phyloP scores from a whole-genome alignment of 2,113 vertebrate genomes.

The Gambusia holbrooki region DNA sequence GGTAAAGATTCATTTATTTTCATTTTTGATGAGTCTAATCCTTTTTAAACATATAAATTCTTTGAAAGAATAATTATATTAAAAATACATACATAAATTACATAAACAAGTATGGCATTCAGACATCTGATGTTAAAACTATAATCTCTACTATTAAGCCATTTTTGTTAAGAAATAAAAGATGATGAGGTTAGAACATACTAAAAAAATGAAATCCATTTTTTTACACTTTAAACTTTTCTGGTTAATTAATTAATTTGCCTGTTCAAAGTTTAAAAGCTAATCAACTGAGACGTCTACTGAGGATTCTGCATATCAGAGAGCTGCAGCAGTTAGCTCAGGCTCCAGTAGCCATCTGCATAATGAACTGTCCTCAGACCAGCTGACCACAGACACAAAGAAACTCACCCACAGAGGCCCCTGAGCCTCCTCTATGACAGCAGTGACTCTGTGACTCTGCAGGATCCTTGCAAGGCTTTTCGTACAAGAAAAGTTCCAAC shows the following conservation, averaged over 20 bases:
- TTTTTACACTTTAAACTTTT: no score
- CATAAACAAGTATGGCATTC: no score
- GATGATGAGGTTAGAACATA: no score
- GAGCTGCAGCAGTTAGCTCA: conserved; percentile 12
- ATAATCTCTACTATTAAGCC: no score
- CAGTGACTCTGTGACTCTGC: conserved; percentile 32
- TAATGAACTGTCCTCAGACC: conserved; percentile 31
- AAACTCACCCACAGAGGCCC: conserved; percentile 38
- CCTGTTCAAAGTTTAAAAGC: no score
- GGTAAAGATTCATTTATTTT: not conserved
- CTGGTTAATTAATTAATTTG: no score
- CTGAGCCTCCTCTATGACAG: conserved; percentile 14
- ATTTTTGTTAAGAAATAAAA: no score
- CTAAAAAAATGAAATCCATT: no score
- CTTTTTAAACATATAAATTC: not conserved
- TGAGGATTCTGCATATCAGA: conserved; percentile 4
- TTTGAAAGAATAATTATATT: no score
- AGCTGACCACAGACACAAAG: conserved; percentile 50
- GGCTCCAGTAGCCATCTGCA: conserved; percentile 24
- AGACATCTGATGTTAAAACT: no score
- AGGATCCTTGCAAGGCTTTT: not conserved
- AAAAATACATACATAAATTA: not conserved
- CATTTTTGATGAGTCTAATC: not conserved
- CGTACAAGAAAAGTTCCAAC: not conserved
- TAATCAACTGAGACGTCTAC: not conserved